Percentiles rank a stretch among this genome's conserved stretches.
Evolutionary conservation across 1,140 invertebrate species (phyloP).

Genomic region (Drosophila insularis): DNA sequence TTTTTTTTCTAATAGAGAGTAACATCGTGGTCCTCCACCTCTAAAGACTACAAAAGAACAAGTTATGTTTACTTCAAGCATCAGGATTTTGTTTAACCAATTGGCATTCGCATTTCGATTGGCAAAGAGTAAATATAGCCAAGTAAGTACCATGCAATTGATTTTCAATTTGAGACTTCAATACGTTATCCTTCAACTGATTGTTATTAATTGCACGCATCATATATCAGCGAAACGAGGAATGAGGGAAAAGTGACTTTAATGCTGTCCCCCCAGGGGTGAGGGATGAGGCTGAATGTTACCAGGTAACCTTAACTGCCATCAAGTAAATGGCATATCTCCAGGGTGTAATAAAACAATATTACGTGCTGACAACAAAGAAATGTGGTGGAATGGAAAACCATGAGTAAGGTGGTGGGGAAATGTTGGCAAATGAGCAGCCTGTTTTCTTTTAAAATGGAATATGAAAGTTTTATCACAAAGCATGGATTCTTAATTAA

Average conservation of each 20-base stretch:
- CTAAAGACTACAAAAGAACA: neutral
- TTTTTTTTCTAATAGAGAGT: neutral
- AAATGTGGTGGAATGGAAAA: slow-evolving; percentile 67
- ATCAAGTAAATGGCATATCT: slow-evolving; percentile 64
- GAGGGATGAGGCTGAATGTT: slow-evolving; percentile 42
- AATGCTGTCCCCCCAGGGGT: slow-evolving; percentile 20
- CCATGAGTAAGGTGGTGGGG: neutral
- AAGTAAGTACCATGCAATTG: neutral
- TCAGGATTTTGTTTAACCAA: no score
- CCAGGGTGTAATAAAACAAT: slow-evolving; percentile 81
- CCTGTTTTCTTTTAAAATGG: neutral
- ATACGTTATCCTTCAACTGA: slow-evolving; percentile 34
- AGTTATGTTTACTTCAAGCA: neutral
- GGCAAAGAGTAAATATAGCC: neutral
- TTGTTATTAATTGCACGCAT: slow-evolving; percentile 70
- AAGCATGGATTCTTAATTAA: no score
- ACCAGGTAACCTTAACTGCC: slow-evolving; percentile 59
- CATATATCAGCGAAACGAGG: slow-evolving; percentile 16
- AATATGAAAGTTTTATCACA: neutral
- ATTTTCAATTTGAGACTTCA: slow-evolving; percentile 3
- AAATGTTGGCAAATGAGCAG: neutral
- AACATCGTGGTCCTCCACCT: neutral
- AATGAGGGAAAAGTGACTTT: slow-evolving; percentile 52
- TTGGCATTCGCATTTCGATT: neutral
- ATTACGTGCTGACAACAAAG: slow-evolving; percentile 77